Evolutionary conservation across 1,140 invertebrate species (phyloP), one percentile per base, ranked within the genome.

Genomic region (Aethina tumida): DNA sequence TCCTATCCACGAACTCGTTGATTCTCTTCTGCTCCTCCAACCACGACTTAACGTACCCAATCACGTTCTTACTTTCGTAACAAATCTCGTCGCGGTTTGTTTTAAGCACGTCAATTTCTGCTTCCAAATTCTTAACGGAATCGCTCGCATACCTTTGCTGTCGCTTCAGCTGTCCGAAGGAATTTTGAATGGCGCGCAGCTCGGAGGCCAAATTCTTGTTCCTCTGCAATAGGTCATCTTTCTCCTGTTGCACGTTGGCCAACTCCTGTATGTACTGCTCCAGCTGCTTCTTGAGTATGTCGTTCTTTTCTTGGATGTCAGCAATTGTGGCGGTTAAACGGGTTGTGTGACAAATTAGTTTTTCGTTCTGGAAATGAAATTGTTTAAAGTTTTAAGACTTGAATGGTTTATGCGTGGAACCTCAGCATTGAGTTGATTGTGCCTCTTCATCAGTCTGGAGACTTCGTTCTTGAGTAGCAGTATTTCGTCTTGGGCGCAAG

Each of bases 21-120:
- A 58, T 52, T 21, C 37, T 48, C n/a, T 48, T 49, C 37, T 58
- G 56, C 26, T 58, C 50, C 15, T 45, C 21, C 24, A 58, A 35
- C 56, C 56, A 58, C 12, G 35, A 35, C 12, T 44, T 34, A 14
- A 58, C 50, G 20, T 56, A 50, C 25, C 43, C 45, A 12, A 58
- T 48, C 9, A 56, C 49, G 24, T 47, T 50, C 37, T 44, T 41
- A 30, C 51, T 55, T 37, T 58, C 53, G 12, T 22, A 44, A 34
- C 45, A 54, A 15, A 58, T 43, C 17, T 50, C 48, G 10, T 52
- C 49, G 10, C 47, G 43, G 28, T 27, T 48, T 19, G 35, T 46
- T 41, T 47, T 53, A 8, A 47, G 27, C n/a, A 53, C 48, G 10
- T 35, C 35, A 10, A 55, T 19, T 26, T 58, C 49, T 3, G 38